These are phyloP conservation scores for Plecotus auritus DNA, from an alignment of 2,113 vertebrate species.

Conservation along the genomic window DNA sequence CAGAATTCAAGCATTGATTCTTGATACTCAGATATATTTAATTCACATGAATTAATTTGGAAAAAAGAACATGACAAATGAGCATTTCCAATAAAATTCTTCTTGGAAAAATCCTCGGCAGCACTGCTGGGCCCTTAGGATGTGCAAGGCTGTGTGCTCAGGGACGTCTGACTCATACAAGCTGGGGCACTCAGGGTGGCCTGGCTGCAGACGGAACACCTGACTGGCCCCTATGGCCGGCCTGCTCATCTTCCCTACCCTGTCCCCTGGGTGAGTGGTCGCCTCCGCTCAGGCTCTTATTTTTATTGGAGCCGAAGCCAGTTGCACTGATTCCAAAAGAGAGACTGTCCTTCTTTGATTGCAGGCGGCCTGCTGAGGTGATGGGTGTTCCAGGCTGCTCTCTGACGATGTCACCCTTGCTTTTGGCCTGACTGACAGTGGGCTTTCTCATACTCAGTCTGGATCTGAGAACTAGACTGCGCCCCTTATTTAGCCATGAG, in stretches of 20 bases:
- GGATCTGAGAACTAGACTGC: slow-evolving; percentile 12
- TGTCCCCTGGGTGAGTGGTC: neutral
- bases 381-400: slow-evolving; percentile 50
- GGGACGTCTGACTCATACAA: slow-evolving; percentile 20
- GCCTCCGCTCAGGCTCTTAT: slow-evolving; percentile 69
- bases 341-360: slow-evolving; percentile 54
- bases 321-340: slow-evolving; percentile 58
- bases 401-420: slow-evolving; percentile 25
- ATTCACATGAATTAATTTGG: neutral
- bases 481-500: slow-evolving; percentile 59
- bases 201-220: too few species aligned
- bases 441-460: slow-evolving; percentile 45
- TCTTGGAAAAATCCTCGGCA: neutral
- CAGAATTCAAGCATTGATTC: neutral
- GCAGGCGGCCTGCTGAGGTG: slow-evolving; percentile 51
- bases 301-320: slow-evolving; percentile 78
- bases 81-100: neutral
- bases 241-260: neutral
- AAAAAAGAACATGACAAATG: neutral
- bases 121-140: neutral
- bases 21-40: neutral
- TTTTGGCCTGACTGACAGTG: slow-evolving; percentile 1
- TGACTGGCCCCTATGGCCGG: slow-evolving; percentile 48
- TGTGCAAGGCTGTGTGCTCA: neutral
- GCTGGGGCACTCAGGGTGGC: too few species aligned